Base-by-base conservation (phyloP, 2,888 invertebrate genomes). In the Diplolepis rosae region DNA sequence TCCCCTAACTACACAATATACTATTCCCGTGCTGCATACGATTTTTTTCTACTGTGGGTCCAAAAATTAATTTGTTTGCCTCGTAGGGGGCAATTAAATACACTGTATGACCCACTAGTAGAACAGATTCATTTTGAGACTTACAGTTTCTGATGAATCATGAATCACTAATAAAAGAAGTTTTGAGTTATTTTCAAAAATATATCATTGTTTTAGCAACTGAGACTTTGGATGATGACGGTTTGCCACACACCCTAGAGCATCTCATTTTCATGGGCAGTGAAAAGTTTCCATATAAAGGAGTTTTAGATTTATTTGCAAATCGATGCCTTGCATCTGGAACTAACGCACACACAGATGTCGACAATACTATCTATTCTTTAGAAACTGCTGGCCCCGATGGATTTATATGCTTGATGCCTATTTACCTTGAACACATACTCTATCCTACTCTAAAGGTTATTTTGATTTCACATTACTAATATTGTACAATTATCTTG, bases 211-310 rank as follows among this genome's bases (percentile, higher is more conserved):
- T 61, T 51, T 32, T 85, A 97, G 97, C 95, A 7, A 98, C 98
- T 4, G 96, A 97, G 90, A 95, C 97, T 0, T 93, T 94, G 83
- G 96, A 96, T 86, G 96, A 97, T 89, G 97, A 97, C 90, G 98
- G 98, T 2, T 88, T 98, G 69, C 97, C 98, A 0, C 97, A 98
- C 85, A 97, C 97, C 0, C 90, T 98, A 88, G 97, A 98, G 84
- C 97, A 98, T 90, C 91, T 98, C 11, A 93, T 98, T 65, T 98
- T 98, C 89, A 90, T 97, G 87, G 98, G 97, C 0, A 97, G 96
- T 76, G 93, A 97, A 85, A 91, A 94, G 13, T 97, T 96, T 86
- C 97, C 97, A 0, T 97, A 94, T 87, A 97, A 96, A 88, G 97
- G 97, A 4, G 93, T 97, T 56, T 89, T 98, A 74, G 97, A 98